Percentiles rank a stretch among this genome's conserved stretches.
phyloP scores from a whole-genome alignment of 2,888 invertebrate species.

The Malthinus seriepunctatus region DNA sequence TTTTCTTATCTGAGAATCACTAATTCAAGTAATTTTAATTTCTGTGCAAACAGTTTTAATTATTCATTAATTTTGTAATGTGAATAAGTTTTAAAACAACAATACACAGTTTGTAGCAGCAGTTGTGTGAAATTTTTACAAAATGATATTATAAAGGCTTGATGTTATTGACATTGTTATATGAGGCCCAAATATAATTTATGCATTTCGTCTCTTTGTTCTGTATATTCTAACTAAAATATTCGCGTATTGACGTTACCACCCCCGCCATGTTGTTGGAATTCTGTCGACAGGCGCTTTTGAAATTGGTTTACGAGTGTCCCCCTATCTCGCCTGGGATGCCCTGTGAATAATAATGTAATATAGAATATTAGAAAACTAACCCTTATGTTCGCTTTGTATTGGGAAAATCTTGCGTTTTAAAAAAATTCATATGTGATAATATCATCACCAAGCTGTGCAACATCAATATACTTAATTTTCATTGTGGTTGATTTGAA shows the following conservation, averaged over 20 bases:
- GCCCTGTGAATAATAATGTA: slow-evolving; percentile 30
- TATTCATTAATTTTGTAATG: too few species aligned
- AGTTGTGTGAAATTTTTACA: too few species aligned
- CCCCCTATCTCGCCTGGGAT: slow-evolving; percentile 29
- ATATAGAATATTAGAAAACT: slow-evolving; percentile 12
- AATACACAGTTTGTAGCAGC: too few species aligned
- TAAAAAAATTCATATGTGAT: too few species aligned
- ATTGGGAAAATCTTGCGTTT: neutral
- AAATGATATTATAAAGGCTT: too few species aligned
- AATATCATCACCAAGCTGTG: neutral
- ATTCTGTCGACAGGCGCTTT: slow-evolving; percentile 30
- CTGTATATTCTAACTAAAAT: slow-evolving; percentile 17
- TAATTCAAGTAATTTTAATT: too few species aligned
- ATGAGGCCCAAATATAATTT: neutral
- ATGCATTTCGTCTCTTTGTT: slow-evolving; percentile 15
- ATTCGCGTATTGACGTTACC: slow-evolving; percentile 24
- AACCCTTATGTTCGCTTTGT: slow-evolving; percentile 15
- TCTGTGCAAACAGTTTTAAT: too few species aligned
- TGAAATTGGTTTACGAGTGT: slow-evolving; percentile 32
- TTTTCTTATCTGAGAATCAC: too few species aligned
- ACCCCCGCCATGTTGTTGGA: slow-evolving; percentile 27
- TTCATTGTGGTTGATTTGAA: slow-evolving; percentile 22
- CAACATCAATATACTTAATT: slow-evolving; percentile 24
- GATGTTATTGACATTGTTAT: too few species aligned
- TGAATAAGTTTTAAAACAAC: too few species aligned